Conservation (phyloP, 1,140 invertebrate species). For the Vanessa tameamea region DNA sequence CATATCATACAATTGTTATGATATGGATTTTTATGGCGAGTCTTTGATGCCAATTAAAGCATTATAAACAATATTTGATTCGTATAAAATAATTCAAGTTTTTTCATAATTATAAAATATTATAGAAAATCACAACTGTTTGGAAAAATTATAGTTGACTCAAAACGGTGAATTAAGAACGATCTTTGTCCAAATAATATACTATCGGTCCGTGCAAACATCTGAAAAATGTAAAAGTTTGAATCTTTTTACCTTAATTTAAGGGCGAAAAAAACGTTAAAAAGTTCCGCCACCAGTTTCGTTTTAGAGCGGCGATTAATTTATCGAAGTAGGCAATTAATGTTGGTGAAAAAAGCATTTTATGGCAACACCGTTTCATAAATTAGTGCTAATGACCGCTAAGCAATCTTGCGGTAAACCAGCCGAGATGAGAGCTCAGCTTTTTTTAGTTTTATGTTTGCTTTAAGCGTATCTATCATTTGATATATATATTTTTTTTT, state of each 20-base stretch:
- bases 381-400: conserved; percentile 19
- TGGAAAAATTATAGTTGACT: not conserved
- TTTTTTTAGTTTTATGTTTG: not conserved
- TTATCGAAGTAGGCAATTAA: conserved; percentile 24
- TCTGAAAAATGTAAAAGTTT: conserved; percentile 7
- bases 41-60: no score
- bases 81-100: no score
- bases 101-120: no score
- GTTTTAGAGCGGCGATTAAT: conserved; percentile 18
- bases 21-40: no score
- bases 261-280: not conserved
- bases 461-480: not conserved
- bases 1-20: no score
- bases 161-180: not conserved
- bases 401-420: not conserved
- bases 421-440: not conserved
- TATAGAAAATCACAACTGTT: not conserved
- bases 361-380: conserved; percentile 10
- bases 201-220: not conserved
- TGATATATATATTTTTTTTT: no score
- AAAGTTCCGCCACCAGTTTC: conserved; percentile 9
- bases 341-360: conserved; percentile 25
- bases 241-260: conserved; percentile 4
- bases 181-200: conserved; percentile 9
- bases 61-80: no score